phyloP scores from a whole-genome alignment of 1,140 invertebrate genomes.

The Grapholita molesta region DNA sequence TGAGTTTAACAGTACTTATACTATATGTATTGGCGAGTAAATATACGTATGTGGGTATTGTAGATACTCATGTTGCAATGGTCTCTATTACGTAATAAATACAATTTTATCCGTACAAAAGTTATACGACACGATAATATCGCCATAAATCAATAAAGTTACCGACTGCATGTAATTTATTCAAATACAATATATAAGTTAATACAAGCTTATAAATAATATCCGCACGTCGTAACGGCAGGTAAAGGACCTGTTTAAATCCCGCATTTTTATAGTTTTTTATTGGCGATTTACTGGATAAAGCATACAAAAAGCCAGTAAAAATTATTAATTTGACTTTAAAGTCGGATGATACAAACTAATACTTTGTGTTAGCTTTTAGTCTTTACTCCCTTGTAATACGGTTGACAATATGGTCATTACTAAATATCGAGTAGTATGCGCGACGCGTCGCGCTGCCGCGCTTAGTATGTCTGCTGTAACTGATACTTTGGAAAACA shows the following conservation, averaged over 20 bases:
- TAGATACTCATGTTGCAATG: too few species aligned
- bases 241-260: conserved; percentile 36
- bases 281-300: conserved; percentile 4
- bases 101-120: too few species aligned
- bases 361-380: neutral
- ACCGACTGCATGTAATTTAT: neutral
- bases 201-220: conserved; percentile 8
- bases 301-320: conserved; percentile 8
- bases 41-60: too few species aligned
- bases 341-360: conserved; percentile 28
- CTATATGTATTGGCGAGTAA: too few species aligned
- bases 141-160: neutral
- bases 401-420: neutral
- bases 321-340: conserved; percentile 48
- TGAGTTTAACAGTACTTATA: too few species aligned
- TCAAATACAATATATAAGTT: neutral
- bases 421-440: conserved; percentile 19
- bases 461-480: neutral
- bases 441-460: conserved; percentile 37
- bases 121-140: neutral
- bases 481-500: neutral
- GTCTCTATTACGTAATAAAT: too few species aligned
- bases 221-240: conserved; percentile 13
- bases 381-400: neutral
- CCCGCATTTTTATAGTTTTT: conserved; percentile 31